These are phyloP conservation scores for Gymnothorax javanicus DNA, from an alignment of 2,797 vertebrate genomes.

Conservation along the genomic window DNA sequence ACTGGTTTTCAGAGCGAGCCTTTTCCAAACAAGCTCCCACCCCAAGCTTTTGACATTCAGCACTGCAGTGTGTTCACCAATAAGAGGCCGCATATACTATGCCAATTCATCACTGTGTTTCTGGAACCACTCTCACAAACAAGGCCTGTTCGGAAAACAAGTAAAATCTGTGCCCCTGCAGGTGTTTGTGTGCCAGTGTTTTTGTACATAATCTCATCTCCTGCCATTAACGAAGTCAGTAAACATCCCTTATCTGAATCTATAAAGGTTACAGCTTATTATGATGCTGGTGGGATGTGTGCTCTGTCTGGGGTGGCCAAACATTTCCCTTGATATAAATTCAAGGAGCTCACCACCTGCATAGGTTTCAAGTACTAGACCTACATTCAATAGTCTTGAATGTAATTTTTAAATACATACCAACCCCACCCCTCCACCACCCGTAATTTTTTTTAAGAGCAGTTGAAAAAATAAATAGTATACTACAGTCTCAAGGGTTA, in stretches of 20 bases:
- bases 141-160: not conserved
- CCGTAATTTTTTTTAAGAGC: no score
- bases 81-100: not conserved
- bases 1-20: not conserved
- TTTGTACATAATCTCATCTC: not conserved
- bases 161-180: not conserved
- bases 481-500: not conserved
- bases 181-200: not conserved
- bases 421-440: not conserved
- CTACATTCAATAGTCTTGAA: not conserved
- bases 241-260: not conserved
- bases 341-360: not conserved
- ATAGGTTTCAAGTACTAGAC: not conserved
- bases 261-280: not conserved
- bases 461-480: no score
- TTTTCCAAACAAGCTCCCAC: not conserved
- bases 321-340: not conserved
- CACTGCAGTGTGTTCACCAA: not conserved
- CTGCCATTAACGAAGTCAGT: not conserved
- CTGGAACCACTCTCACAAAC: not conserved
- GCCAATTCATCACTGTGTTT: not conserved
- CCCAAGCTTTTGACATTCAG: not conserved
- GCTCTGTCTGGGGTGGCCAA: not conserved
- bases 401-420: not conserved
- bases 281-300: not conserved